phyloP scores from a whole-genome alignment of 2,888 invertebrate genomes.

The Amphipoea oculea region DNA sequence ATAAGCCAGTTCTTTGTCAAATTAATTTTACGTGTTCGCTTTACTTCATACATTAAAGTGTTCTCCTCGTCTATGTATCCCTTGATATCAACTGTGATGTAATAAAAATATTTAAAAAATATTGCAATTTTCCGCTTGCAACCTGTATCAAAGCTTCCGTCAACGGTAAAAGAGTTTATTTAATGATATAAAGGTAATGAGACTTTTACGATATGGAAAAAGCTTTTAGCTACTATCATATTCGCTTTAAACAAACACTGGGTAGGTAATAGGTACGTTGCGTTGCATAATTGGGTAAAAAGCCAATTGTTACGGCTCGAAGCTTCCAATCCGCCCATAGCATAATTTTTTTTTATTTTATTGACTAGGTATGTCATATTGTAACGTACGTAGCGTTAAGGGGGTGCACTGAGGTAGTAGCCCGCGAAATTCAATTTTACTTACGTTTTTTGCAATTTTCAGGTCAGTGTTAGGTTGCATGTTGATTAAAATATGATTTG shows the following conservation, averaged over 20 bases:
- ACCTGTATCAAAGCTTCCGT: conserved; percentile 45
- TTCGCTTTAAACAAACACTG: not conserved
- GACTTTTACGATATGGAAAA: conserved; percentile 6
- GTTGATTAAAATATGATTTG: no score
- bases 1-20: conserved; percentile 73
- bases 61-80: conserved; percentile 66
- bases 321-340: not conserved
- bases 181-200: conserved; percentile 21
- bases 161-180: conserved; percentile 35
- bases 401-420: not conserved
- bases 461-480: not conserved
- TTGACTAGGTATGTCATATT: not conserved
- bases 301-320: not conserved
- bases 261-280: not conserved
- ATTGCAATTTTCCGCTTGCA: conserved; percentile 71
- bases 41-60: conserved; percentile 42
- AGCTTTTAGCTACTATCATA: conserved; percentile 15
- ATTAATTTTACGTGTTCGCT: conserved; percentile 69
- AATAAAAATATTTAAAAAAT: conserved; percentile 73
- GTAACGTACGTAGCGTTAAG: no score
- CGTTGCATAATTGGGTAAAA: not conserved
- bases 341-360: not conserved
- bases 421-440: not conserved
- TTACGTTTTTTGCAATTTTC: not conserved
- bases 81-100: conserved; percentile 72